Evolutionary conservation across 1,140 invertebrate species (phyloP), one percentile per base, ranked within the genome.

Genomic region (Ips nitidus): DNA sequence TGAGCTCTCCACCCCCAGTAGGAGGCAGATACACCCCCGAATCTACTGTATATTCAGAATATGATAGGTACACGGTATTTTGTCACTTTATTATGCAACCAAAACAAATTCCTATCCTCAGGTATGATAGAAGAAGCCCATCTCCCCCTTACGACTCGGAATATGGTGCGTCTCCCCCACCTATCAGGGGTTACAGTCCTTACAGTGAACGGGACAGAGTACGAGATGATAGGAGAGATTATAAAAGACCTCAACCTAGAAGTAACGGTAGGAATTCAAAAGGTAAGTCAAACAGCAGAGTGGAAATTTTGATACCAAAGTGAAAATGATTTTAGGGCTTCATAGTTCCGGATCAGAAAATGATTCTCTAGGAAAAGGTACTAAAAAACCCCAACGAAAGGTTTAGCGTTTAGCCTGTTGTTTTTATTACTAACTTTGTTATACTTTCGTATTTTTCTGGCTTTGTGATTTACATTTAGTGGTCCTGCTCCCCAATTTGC

Each of bases 1-100:
- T 89, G 77, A 87, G 87, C 3, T 89, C 88, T 2, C 86, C 88
- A 5, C 86, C 86, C 4, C 77, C 76, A 3, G 52, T 76, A 8
- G 75, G 75, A 62, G 74, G 75, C 6, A 71, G 78, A 41, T 81
- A 78, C 67, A 76, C 75, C 2, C 78, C 78, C 0, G 76, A 77
- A 66, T 75, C 75, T 2, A 72, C 76, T 5, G 73, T 73, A 7
- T 80, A 78, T 73, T 80, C 78, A 7, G 76, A 77, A 7, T 80
- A 80, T 59, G 76, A 78, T 65, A 72, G 77, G 75, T 70, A 37
- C 4, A n/a, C 22, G 22, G 22, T 22, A 22, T 22, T 22, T 22
- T 22, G 0, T 22, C 22, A 22, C 22, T 22, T 22, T 22, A 22
- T 22, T 22, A 22, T 0, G 0, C 22, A 22, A 22, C 22, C 22